Evolutionary conservation across 2,797 vertebrate genomes (phyloP), one percentile per base, ranked within the genome.

Genomic region (Alauda arvensis): DNA sequence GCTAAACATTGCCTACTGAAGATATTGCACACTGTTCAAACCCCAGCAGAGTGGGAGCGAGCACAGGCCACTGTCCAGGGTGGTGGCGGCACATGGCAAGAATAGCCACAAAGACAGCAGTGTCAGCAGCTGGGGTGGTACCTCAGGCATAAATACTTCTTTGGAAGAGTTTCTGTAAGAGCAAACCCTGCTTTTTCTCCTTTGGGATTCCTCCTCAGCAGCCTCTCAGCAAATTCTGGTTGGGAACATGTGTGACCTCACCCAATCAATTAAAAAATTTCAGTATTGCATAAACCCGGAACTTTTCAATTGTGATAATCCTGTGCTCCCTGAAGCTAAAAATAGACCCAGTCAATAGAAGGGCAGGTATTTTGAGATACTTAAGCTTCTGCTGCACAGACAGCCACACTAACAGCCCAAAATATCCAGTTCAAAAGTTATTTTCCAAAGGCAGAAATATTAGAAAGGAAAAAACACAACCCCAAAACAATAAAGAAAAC

Each of bases 111-210:
- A 33, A 62, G 70, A 87, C 31, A 40, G 82, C 77, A 61, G 23
- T 1, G 82, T 89, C 88, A 93, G 91, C 91, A 92, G 72, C 74
- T 31, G 56, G 6, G 45, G 48, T 78, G 60, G 77, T 76, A 90
- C 87, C 74, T 57, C 71, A 83, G 77, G 56, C 6, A 1, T 66
- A 91, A 91, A 85, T 37, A 63, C 20, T 31, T 39, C 33, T 48
- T 75, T 66, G 48, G 21, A 79, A 72, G 72, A 75, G 86, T 43
- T 87, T 80, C 60, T 60, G 82, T 63, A 84, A 49, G 34, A 52
- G 28, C 46, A 82, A 33, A 81, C 79, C 4, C 16, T 33, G 37
- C 5, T 78, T 53, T 53, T 80, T 85, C 42, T 72, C 37, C 60
- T 69, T 67, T 57, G 68, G 63, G 69, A 60, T 60, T 70, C n/a